Conservation (phyloP, 1,140 invertebrate genomes). For the Caligus rogercresseyi region DNA sequence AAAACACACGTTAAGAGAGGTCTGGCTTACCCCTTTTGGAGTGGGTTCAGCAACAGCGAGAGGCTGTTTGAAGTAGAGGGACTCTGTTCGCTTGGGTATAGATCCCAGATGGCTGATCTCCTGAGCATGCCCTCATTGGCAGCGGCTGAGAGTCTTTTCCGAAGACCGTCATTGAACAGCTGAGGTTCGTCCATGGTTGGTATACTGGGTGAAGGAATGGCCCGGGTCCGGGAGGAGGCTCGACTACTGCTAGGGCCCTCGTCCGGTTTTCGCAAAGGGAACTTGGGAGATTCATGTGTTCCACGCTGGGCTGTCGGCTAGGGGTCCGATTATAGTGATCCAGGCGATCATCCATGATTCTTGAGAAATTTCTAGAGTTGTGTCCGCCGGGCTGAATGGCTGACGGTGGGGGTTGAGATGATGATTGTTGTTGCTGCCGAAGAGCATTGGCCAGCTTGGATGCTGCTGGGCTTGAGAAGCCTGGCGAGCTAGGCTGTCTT, state of each 20-base stretch:
- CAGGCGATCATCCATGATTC: constrained; percentile 45
- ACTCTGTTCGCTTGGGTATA: constrained; percentile 73
- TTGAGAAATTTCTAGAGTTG: constrained; percentile 27
- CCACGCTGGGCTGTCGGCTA: constrained; percentile 50
- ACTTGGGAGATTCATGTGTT: constrained; percentile 21
- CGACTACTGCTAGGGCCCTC: constrained; percentile 21
- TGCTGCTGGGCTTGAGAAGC: constrained; percentile 28
- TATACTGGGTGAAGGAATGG: constrained; percentile 20
- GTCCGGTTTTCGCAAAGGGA: constrained; percentile 22
- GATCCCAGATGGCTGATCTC: constrained; percentile 60
- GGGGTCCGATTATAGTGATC: constrained; percentile 84
- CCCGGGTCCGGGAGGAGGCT: constrained; percentile 17
- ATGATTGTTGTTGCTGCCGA: constrained; percentile 21
- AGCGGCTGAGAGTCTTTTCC: constrained; percentile 29
- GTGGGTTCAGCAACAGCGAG: neutral
- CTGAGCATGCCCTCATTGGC: constrained; percentile 58
- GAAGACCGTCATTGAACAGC: constrained; percentile 56
- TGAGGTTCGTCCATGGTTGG: constrained; percentile 25
- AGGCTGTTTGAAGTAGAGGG: constrained; percentile 32
- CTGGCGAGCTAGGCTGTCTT: constrained; percentile 25
- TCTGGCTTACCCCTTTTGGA: neutral
- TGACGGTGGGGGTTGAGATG: constrained; percentile 19
- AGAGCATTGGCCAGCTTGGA: constrained; percentile 29
- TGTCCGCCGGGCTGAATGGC: constrained; percentile 27
- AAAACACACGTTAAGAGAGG: no score